Percentiles rank a stretch among this genome's conserved stretches.
Evolutionary conservation across 30 jellyfish, hydroid and myxozoan genomes (phyloP).

Genomic region (Clytia hemisphaerica): DNA sequence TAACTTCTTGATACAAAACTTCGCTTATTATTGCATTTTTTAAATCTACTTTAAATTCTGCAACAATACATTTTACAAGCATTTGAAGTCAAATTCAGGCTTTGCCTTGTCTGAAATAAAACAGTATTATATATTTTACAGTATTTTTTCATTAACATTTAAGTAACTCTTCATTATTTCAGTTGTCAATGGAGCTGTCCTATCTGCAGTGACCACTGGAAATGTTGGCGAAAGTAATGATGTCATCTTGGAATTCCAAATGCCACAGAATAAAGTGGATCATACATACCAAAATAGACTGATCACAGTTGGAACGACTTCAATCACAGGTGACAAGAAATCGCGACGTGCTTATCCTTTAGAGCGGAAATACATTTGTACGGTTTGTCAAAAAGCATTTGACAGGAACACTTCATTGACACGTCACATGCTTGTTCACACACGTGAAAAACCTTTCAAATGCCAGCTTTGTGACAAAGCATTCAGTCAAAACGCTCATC

Average conservation of each 20-base stretch:
- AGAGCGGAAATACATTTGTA: slow-evolving; percentile 25
- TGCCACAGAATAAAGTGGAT: neutral
- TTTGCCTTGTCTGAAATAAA: too few relatives aligned
- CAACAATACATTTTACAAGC: too few relatives aligned
- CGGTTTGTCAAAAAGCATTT: slow-evolving; percentile 24
- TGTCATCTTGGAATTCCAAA: slow-evolving; percentile 20
- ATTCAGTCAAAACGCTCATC: slow-evolving; percentile 37
- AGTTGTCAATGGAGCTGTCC: neutral
- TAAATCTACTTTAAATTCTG: too few relatives aligned
- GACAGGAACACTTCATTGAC: slow-evolving; percentile 33
- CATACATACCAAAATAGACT: slow-evolving; percentile 1
- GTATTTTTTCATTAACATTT: too few relatives aligned
- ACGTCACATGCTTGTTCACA: slow-evolving; percentile 25
- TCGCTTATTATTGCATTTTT: too few relatives aligned
- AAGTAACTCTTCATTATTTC: neutral
- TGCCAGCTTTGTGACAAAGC: slow-evolving; percentile 38
- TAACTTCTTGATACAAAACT: too few relatives aligned
- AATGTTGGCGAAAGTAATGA: slow-evolving; percentile 25
- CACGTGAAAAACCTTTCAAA: slow-evolving; percentile 38
- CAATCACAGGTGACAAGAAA: too few relatives aligned
- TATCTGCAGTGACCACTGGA: neutral
- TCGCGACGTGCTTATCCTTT: slow-evolving; percentile 33
- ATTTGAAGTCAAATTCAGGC: too few relatives aligned
- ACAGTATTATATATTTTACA: too few relatives aligned
- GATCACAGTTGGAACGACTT: neutral